Base-by-base conservation (phyloP, 2,888 invertebrate species). In the Cheilosia vulpina region DNA sequence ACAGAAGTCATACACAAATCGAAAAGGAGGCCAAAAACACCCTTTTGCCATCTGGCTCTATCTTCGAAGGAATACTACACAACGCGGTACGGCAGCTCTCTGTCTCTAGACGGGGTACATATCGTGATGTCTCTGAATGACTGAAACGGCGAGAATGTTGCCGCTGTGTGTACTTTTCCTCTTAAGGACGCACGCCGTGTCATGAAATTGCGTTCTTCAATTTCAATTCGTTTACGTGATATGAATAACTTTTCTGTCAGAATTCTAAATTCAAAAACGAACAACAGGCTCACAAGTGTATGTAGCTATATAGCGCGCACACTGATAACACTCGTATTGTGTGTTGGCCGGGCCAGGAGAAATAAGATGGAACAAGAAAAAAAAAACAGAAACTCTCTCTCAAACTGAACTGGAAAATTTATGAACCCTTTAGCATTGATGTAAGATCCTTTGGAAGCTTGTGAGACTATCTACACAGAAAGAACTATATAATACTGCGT, bases 161-260 rank as follows among this genome's bases (percentile, higher is more conserved):
- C 13, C 27, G 52, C 53, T 62, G 41, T 76, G 58, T 71, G 85
- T 81, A 76, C 66, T 81, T 65, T 69, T 55, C 71, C 71, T 72
- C 63, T 68, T 72, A 85, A 69, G 69, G 65, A 81, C 76, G 85
- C 81, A 77, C 76, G 76, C 81, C 85, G 81, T 81, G 85, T 81
- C 81, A 71, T 81, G 76, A 72, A 81, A 85, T 85, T 85, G 71
- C 76, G 85, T 85, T 85, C 85, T 85, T 85, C 85, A 85, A 85
- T 81, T 85, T 85, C 85, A 85, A 81, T 85, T 85, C 81, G 76
- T 81, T 85, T 76, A 85, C 85, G 85, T 85, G 85, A 85, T 76
- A 72, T 72, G 85, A 85, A 85, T 85, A 85, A 81, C 60, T 81
- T 81, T 81, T 73, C 73, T 72, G 66, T 53, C 71, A 81, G 76